phyloP scores from a whole-genome alignment of 2,888 invertebrate species.

The Rhaphigaster nebulosa region DNA sequence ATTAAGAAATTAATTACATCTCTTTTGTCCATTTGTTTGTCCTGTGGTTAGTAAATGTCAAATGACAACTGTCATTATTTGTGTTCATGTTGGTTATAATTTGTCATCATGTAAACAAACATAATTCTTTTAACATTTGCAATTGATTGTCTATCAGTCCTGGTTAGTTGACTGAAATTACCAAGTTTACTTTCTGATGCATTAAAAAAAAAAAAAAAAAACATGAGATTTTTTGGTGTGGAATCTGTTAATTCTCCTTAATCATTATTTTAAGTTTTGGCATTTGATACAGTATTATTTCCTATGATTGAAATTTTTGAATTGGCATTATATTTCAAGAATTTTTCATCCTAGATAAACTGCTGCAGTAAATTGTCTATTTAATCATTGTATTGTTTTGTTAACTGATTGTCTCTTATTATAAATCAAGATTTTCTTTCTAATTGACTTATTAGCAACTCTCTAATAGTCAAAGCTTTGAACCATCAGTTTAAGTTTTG shows the following conservation, averaged over 20 bases:
- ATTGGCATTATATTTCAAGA: neutral
- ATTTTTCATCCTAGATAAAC: neutral
- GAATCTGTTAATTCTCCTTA: neutral
- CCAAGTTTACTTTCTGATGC: neutral
- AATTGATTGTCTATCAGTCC: neutral
- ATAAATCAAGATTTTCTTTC: neutral
- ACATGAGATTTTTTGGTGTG: neutral
- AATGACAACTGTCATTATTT: constrained; percentile 13
- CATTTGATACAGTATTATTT: neutral
- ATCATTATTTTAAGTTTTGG: neutral
- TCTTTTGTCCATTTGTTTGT: neutral
- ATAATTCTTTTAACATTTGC: neutral
- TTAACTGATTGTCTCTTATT: neutral
- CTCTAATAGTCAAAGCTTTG: neutral
- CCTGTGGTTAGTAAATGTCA: neutral
- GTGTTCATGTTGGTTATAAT: neutral
- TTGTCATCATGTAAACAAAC: constrained; percentile 5
- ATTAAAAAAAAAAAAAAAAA: neutral
- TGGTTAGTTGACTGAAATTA: neutral
- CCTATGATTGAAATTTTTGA: neutral
- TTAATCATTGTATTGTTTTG: neutral
- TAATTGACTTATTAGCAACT: neutral
- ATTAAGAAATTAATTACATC: neutral
- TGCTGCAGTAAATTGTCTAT: neutral
- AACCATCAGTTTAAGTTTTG: neutral